Evolutionary conservation across 2,113 vertebrate species (phyloP), one percentile per base, ranked within the genome.

Genomic region (Tragelaphus buxtoni): DNA sequence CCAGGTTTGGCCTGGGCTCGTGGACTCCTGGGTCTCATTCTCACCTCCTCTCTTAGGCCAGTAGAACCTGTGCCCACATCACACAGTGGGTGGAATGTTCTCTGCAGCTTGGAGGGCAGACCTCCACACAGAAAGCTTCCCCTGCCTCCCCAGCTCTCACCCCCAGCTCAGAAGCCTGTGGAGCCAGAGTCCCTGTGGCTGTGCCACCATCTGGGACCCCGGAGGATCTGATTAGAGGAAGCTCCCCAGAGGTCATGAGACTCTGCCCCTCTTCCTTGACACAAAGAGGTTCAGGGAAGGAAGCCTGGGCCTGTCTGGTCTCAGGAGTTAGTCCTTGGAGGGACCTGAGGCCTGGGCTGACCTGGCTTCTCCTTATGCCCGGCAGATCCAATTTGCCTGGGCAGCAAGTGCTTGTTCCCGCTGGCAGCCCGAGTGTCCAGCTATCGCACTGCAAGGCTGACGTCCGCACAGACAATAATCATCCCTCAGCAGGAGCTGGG

Each of bases 341-440:
- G 45, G 63, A 63, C 53, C 72, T 76, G 55, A 35, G 65, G 42
- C 81, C 53, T 93, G 58, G 82, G 53, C 69, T 83, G 88, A 85
- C 72, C 87, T 87, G 49, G 79, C 79, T 91, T 69, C 85, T 94
- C 45, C 84, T 91, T 35, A 30, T 32, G 42, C 45, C 56, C 51
- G 79, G 61, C 42, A 91, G 94, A 95, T 94, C 69, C 77, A 90
- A 35, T 97, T 96, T 97, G 80, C 84, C 61, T 76, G 74, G 61
- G 72, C 83, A 95, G 77, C 86, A 95, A 96, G 90, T 81, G 7
- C 92, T 95, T 91, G 24, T 93, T 88, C 94, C 82, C 2, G 0
- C 77, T 1, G 1, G 63, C 55, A 74, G 81, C 42, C 65, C 12
- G 7, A 10, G 65, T 89, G 45, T 87, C 88, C 13, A 56, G 79